Evolutionary conservation across 2,113 vertebrate species (phyloP).

Genomic region (Brachyhypopomus occidentalis): DNA sequence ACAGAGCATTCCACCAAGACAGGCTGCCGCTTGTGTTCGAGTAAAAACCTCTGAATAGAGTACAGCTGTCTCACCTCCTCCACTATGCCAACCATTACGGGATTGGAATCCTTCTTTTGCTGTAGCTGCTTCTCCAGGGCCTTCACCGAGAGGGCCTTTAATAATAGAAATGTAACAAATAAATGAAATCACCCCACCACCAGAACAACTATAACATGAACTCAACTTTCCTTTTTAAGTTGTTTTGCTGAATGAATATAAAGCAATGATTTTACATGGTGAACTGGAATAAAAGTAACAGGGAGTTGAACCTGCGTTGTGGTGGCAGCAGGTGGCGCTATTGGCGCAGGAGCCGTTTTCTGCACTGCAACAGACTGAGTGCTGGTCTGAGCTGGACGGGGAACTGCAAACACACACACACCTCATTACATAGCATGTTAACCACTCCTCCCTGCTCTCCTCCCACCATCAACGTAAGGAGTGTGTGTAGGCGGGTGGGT

Average conservation of each 20-base stretch:
- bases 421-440: too few species aligned
- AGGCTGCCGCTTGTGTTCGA: too few species aligned
- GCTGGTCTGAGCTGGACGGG: slow-evolving; percentile 31
- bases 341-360: slow-evolving; percentile 7
- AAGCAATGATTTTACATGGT: not conserved
- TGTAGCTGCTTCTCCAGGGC: slow-evolving; percentile 80
- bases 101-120: slow-evolving; percentile 85
- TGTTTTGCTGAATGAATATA: not conserved
- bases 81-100: slow-evolving; percentile 87
- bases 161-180: not conserved
- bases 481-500: too few species aligned
- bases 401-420: slow-evolving; percentile 27
- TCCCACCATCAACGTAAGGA: too few species aligned
- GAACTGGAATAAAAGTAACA: too few species aligned
- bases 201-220: not conserved
- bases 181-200: not conserved
- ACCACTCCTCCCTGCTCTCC: too few species aligned
- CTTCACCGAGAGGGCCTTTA: slow-evolving; percentile 64
- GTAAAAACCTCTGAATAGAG: not conserved
- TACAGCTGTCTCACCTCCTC: slow-evolving; percentile 81
- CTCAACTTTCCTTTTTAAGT: not conserved
- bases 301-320: not conserved
- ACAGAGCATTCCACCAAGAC: too few species aligned
- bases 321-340: slow-evolving; percentile 13
- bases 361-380: slow-evolving; percentile 5